Conservation (phyloP, 2,888 invertebrate genomes). For the Polymixis flavicincta region DNA sequence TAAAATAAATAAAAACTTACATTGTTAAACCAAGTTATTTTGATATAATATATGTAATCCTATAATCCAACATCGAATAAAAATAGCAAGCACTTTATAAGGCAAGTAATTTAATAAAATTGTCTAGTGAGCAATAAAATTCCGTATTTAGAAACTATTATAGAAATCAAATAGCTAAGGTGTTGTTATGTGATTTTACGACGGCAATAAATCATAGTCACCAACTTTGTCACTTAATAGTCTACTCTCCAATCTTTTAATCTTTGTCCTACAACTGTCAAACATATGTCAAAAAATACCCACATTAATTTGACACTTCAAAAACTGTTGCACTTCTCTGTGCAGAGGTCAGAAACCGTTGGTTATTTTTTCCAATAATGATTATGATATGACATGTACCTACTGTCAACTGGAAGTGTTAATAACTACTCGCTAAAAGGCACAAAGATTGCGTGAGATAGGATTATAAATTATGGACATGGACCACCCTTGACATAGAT, state of each 20-base stretch:
- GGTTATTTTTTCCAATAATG: conserved; percentile 62
- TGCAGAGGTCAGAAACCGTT: conserved; percentile 59
- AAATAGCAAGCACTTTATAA: not conserved
- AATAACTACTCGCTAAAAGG: conserved; percentile 52
- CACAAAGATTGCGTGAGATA: conserved; percentile 55
- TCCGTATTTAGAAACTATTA: conserved; percentile 23
- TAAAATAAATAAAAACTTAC: not conserved
- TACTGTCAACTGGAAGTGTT: conserved; percentile 62
- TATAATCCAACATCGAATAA: not conserved
- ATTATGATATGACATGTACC: conserved; percentile 58
- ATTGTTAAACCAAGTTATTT: conserved; percentile 8
- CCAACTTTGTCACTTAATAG: conserved; percentile 47
- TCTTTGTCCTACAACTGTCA: conserved; percentile 53
- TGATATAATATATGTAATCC: conserved; percentile 19
- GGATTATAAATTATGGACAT: conserved; percentile 40
- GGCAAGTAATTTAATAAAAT: conserved; percentile 34
- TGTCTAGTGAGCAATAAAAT: conserved; percentile 25
- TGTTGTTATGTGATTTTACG: conserved; percentile 38
- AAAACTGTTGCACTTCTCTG: not conserved
- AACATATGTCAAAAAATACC: conserved; percentile 38
- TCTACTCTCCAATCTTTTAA: conserved; percentile 50
- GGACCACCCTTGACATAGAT: conserved; percentile 63
- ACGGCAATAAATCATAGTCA: conserved; percentile 49
- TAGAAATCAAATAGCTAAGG: conserved; percentile 32
- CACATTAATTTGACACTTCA: conserved; percentile 28